Conservation (phyloP, 2,797 vertebrate species). For the Xiphophorus birchmanni region DNA sequence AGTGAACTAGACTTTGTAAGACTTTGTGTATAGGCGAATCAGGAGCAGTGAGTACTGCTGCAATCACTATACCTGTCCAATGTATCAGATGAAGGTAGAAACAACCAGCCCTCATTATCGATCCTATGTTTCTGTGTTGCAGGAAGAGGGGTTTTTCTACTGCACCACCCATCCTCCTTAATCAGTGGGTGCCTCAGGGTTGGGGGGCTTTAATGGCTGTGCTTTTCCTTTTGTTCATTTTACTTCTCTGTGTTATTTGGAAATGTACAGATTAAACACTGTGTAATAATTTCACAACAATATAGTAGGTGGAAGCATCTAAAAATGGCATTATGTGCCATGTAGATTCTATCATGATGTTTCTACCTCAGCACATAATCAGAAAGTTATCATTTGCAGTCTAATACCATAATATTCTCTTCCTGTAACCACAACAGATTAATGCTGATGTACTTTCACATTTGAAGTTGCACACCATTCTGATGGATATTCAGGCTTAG, state of each 20-base stretch:
- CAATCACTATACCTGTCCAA: constrained; percentile 29
- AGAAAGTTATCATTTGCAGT: background rate
- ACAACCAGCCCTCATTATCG: constrained; percentile 20
- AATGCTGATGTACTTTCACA: background rate
- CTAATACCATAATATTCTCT: background rate
- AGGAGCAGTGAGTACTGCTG: constrained; percentile 22
- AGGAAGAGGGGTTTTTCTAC: constrained; percentile 12
- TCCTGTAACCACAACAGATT: background rate
- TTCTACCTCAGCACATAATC: background rate
- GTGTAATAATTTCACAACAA: background rate
- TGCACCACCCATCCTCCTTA: constrained; percentile 3
- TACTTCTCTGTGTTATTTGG: background rate
- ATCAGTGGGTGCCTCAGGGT: constrained; percentile 2
- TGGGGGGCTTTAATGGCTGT: constrained; percentile 4
- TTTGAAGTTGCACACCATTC: background rate
- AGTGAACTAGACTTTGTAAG: constrained; percentile 19
- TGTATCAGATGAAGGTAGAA: constrained; percentile 35
- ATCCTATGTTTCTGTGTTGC: constrained; percentile 16
- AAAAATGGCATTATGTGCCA: background rate
- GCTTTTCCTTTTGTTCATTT: constrained; percentile 5
- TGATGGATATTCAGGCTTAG: constrained; percentile 6
- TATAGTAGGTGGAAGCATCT: background rate
- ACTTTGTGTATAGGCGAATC: constrained; percentile 18
- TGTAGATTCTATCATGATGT: background rate
- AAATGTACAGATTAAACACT: background rate